phyloP scores from a whole-genome alignment of 2,113 vertebrate genomes.

The Tetraodon nigroviridis region DNA sequence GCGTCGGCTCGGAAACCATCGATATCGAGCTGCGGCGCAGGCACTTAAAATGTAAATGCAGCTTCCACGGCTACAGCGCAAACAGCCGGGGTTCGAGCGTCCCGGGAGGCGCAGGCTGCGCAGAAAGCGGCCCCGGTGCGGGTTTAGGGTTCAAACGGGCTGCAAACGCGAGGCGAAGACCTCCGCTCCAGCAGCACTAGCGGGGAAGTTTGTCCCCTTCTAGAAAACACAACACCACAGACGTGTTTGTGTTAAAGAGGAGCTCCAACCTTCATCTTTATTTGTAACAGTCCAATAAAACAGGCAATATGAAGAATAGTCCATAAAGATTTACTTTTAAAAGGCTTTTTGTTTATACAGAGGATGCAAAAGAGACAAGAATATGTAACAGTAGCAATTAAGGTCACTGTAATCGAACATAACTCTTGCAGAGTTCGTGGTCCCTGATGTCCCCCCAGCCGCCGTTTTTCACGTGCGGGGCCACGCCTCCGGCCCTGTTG shows the following conservation, averaged over 20 bases:
- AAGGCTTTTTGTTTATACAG: conserved; percentile 71
- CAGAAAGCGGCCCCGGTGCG: conserved; percentile 21
- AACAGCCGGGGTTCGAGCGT: conserved; percentile 12
- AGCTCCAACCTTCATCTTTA: conserved; percentile 73
- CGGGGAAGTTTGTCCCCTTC: conserved; percentile 12
- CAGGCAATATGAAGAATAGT: conserved; percentile 79
- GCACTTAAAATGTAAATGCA: conserved; percentile 64
- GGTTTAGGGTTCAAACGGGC: background rate
- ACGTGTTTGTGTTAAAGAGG: conserved; percentile 63
- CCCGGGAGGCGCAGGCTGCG: conserved; percentile 30
- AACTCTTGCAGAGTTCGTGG: conserved; percentile 98
- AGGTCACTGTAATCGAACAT: conserved; percentile 92
- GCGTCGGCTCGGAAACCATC: conserved; percentile 39
- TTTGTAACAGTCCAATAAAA: conserved; percentile 77
- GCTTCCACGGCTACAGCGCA: conserved; percentile 30
- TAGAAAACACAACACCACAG: conserved; percentile 32
- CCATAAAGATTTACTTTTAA: conserved; percentile 72
- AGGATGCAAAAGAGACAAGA: conserved; percentile 75
- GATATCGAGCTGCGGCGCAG: conserved; percentile 38
- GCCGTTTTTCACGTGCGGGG: conserved; percentile 95
- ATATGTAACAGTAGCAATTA: conserved; percentile 65
- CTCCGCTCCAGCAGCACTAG: too few species aligned
- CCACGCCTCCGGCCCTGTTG: conserved; percentile 78
- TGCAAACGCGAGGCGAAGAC: background rate
- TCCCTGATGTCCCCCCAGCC: conserved; percentile 99